Evolutionary conservation across 2,888 invertebrate genomes (phyloP), one percentile per base, ranked within the genome.

Genomic region (Chesias legatella): DNA sequence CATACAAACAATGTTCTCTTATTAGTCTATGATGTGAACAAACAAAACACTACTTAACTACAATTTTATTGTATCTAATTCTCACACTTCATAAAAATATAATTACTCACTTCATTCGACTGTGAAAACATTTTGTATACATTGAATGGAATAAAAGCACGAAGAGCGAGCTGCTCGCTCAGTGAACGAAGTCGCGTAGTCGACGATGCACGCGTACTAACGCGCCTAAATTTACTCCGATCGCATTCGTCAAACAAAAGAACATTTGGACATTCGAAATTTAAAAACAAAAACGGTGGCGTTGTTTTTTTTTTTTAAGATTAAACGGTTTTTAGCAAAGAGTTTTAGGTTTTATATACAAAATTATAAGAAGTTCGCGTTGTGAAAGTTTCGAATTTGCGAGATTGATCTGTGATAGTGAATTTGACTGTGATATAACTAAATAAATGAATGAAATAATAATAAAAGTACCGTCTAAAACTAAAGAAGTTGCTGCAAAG

Each of bases 351-450:
- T n/a, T n/a, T n/a, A n/a, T n/a, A n/a, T n/a, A n/a, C n/a, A n/a
- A n/a, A n/a, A n/a, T n/a, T n/a, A n/a, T n/a, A n/a, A 2, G 13
- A 17, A 3, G 5, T 3, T 17, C 10, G 11, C 24, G 3, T 26
- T 40, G 45, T 45, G 38, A 43, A 42, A 47, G 47, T 34, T 37
- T 26, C 13, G 6, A 13, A 24, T 45, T 42, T 27, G 42, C 38
- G 32, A 24, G 27, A 29, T 23, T 9, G 8, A 30, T 29, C 40
- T 40, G 45, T 43, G 47, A 47, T 39, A 32, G 32, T 46, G 1
- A 31, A 32, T 10, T 24, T n/a, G 17, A 31, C 37, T 32, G 46
- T 42, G 46, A 35, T 38, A 36, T 1, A 9, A 32, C 11, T 35
- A 7, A 10, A 33, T 33, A 42, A 36, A 42, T 42, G 21, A 17